Conservation (phyloP, 1,140 invertebrate genomes). For the Papilio glaucus region DNA sequence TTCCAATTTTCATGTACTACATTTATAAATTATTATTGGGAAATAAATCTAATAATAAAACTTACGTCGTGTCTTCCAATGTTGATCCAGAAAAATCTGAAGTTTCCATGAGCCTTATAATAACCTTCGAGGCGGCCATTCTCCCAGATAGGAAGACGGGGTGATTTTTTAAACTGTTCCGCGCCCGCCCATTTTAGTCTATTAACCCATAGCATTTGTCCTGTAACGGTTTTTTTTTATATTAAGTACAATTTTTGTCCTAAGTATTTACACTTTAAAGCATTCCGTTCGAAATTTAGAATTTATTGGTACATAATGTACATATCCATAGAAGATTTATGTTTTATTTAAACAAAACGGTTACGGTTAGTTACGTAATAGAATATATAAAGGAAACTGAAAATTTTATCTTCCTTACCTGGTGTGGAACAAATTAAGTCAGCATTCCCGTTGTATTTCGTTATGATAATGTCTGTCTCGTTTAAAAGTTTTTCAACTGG, state of each 20-base stretch:
- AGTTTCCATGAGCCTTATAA: slow-evolving; percentile 86
- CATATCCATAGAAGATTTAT: no score
- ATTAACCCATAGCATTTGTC: slow-evolving; percentile 89
- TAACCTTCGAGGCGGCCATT: slow-evolving; percentile 86
- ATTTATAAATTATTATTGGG: no score
- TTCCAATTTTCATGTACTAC: no score
- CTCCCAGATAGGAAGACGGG: slow-evolving; percentile 83
- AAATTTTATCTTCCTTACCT: slow-evolving; percentile 49
- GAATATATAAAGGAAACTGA: neutral
- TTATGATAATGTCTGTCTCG: slow-evolving; percentile 87
- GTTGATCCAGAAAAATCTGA: slow-evolving; percentile 90
- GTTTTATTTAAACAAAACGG: no score
- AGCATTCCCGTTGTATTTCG: slow-evolving; percentile 88
- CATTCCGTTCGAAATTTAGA: no score
- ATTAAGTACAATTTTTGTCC: slow-evolving; percentile 7
- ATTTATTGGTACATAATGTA: no score
- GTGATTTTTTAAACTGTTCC: slow-evolving; percentile 80
- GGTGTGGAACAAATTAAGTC: slow-evolving; percentile 75
- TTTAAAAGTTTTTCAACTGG: slow-evolving; percentile 89
- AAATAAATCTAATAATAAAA: slow-evolving; percentile 18
- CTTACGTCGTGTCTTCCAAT: slow-evolving; percentile 89
- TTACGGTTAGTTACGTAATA: no score
- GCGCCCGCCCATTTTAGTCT: slow-evolving; percentile 86
- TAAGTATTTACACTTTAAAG: no score
- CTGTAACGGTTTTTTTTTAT: no score